Evolutionary conservation across 2,888 invertebrate species (phyloP), one percentile per base, ranked within the genome.

Genomic region (Strigamia transsilvanica): DNA sequence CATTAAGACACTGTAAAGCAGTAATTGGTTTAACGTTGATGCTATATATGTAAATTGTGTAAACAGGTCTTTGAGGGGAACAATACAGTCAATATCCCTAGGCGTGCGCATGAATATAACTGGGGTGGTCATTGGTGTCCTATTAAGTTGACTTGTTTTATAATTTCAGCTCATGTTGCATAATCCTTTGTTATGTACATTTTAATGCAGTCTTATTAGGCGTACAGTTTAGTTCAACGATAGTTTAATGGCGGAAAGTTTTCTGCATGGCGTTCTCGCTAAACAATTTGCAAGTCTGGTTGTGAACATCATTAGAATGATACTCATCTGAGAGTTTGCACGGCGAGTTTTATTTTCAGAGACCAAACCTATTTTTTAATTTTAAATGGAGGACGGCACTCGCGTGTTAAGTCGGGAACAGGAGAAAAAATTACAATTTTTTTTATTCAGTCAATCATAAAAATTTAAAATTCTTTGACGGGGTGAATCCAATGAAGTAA

Each of bases 11-110:
- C 10, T 73, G 73, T 73, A 73, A 73, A 73, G 32, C 27, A 27
- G 73, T 73, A 73, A 73, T 73, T 73, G 73, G 73, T 73, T 73
- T 73, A 73, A 32, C 73, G 73, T 73, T 27, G 73, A 73, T 73
- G 73, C 73, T 73, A 27, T 73, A 15, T 73, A 73, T 73, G 73
- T 27, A 73, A 73, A 73, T 32, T 73, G 73, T 73, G 73, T 73
- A 73, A 73, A 73, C 73, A 73, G 32, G 27, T 73, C 32, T 73
- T 73, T 73, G 32, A 73, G 73, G 73, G 73, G 73, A 32, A 73
- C 73, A 73, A 73, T 73, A 27, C 73, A 73, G 13, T 73, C 27
- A 27, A 27, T 27, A 27, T 27, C 66, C 66, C 66, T 27, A 66
- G 66, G 23, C 66, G 66, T 21, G 27, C 23, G 66, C 21, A 27